These are phyloP conservation scores for Addax nasomaculatus DNA, from an alignment of 2,113 vertebrate species.

Conservation along the genomic window DNA sequence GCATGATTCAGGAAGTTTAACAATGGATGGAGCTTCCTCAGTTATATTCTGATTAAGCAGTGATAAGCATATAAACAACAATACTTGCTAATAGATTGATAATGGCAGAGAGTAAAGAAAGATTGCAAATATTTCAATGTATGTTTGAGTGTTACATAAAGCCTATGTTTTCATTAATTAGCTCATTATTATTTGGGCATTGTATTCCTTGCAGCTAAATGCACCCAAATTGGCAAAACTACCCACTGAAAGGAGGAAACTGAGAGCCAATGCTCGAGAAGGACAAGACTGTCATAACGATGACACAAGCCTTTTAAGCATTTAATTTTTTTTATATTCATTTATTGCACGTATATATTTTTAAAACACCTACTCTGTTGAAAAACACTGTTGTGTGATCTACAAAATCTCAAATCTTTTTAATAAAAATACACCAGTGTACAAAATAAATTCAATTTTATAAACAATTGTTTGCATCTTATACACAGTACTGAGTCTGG, in stretches of 20 bases:
- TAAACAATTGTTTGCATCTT: not conserved
- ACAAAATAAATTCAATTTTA: not conserved
- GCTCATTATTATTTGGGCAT: not conserved
- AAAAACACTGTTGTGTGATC: not conserved
- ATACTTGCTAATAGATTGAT: too few relatives aligned
- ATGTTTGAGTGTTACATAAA: not conserved
- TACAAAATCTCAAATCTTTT: not conserved
- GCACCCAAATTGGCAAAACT: not conserved
- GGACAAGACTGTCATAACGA: not conserved
- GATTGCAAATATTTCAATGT: not conserved
- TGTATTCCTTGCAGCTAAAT: not conserved
- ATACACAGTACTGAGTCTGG: not conserved
- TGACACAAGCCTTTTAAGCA: not conserved
- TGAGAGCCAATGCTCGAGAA: not conserved
- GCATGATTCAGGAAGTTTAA: not conserved
- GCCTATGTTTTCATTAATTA: not conserved
- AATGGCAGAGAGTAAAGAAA: not conserved
- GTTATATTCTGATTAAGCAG: not conserved
- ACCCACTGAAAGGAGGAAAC: not conserved
- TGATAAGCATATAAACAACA: not conserved
- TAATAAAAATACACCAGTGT: not conserved
- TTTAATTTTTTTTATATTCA: not conserved
- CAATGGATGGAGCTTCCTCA: not conserved
- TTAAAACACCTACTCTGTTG: not conserved
- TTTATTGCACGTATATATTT: not conserved